phyloP scores from a whole-genome alignment of 2,888 invertebrate genomes.

The Drosophila borealis region DNA sequence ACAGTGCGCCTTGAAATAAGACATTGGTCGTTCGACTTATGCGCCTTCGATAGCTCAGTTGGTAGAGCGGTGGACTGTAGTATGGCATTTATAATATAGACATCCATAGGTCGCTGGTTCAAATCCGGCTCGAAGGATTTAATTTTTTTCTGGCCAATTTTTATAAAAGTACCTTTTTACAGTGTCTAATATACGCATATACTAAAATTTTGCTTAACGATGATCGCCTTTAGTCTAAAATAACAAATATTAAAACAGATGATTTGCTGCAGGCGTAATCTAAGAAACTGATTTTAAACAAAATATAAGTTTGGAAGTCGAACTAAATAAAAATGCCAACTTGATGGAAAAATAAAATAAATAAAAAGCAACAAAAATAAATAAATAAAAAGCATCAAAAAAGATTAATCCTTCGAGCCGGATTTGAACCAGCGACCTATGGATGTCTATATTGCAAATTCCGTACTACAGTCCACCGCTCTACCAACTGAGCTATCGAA shows the following conservation, averaged over 20 bases:
- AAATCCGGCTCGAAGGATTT: slow-evolving; percentile 76
- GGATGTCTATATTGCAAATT: slow-evolving; percentile 57
- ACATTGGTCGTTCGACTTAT: slow-evolving; percentile 25
- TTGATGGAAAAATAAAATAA: not conserved
- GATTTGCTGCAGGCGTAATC: no score
- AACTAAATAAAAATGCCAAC: not conserved
- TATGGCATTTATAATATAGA: slow-evolving; percentile 39
- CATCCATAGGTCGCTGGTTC: slow-evolving; percentile 80
- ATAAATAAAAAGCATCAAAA: not conserved
- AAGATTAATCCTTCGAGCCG: slow-evolving; percentile 61
- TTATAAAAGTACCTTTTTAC: slow-evolving; percentile 1
- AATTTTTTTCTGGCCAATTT: not conserved
- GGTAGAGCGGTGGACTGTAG: slow-evolving; percentile 80
- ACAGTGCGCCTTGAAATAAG: not conserved
- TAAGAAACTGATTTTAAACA: no score
- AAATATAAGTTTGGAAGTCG: not conserved
- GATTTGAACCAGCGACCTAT: slow-evolving; percentile 78
- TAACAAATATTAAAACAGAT: no score
- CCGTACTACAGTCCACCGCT: slow-evolving; percentile 80
- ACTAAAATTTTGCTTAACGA: not conserved
- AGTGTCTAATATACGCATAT: not conserved
- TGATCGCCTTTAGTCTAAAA: no score
- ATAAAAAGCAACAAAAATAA: not conserved
- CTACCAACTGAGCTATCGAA: slow-evolving; percentile 81
- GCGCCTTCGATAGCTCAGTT: slow-evolving; percentile 69